Percentiles rank a stretch among this genome's conserved stretches.
Conservation (phyloP, 2,113 vertebrate genomes). For the Zosterops lateralis region DNA sequence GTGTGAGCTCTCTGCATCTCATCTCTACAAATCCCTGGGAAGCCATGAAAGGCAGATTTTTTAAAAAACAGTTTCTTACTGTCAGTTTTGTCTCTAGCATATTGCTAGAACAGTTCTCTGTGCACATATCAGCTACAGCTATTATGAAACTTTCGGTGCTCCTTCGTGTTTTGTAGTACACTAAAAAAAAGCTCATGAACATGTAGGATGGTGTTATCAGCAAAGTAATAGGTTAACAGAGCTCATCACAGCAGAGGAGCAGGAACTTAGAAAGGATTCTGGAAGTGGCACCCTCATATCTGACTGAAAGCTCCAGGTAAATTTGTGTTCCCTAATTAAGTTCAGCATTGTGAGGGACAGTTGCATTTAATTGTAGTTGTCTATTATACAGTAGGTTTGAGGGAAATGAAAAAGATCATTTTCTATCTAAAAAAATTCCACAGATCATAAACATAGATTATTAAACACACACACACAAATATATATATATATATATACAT, state of each 20-base stretch:
- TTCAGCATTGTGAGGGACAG: not conserved
- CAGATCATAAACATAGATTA: not conserved
- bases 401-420: not conserved
- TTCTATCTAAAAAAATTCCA: not conserved
- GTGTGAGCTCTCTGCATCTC: not conserved
- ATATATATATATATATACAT: too few species aligned
- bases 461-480: not conserved
- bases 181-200: not conserved
- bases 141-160: not conserved
- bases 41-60: not conserved
- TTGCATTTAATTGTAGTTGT: not conserved
- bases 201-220: not conserved
- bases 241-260: not conserved
- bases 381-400: not conserved
- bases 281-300: fast-evolving
- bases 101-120: not conserved
- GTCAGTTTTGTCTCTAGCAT: not conserved
- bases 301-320: not conserved
- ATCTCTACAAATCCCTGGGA: not conserved
- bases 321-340: not conserved
- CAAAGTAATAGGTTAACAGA: not conserved
- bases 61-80: not conserved
- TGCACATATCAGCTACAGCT: not conserved
- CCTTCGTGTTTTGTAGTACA: not conserved
- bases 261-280: not conserved